Base-by-base conservation (phyloP, 2,888 invertebrate species). In the Lithodes maja region DNA sequence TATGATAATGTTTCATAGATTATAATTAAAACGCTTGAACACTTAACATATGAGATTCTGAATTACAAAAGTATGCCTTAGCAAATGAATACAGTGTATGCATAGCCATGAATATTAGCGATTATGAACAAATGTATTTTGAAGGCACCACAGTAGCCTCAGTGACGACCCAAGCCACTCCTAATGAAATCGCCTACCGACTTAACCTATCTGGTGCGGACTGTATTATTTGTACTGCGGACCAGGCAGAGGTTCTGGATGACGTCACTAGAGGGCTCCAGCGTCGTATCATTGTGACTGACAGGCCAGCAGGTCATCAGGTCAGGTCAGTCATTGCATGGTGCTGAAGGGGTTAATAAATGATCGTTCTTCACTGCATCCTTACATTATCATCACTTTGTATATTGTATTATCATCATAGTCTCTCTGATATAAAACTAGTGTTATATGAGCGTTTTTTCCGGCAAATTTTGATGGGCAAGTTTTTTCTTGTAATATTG, bases 121-220 rank as follows among this genome's bases (percentile, higher is more conserved):
- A 33, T 50, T 15, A 17, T 33, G 33, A 33, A 33, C 33, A 12
- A 61, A 15, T 55, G 5, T 83, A 5, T 52, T 69, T 52, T 83
- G 89, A 50, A 92, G 94, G 94, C 93, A 88, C 81, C 55, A 79
- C 89, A 33, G 83, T 90, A 54, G 90, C 89, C 33, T 85, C 89
- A 17, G 91, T 88, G 33, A 85, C 89, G 5, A 75, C 78, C 7
- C 69, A 88, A 61, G 86, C 90, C 49, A 86, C 85, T 1, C 78
- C 83, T 12, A 75, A 53, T 9, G 90, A 91, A 82, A 75, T 91
- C 7, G 53, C 81, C 15, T 85, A 89, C 79, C 83, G 91, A 5
- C 55, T 91, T 50, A 12, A 71, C 5, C 68, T 82, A 49, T 86
- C 84, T 52, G 87, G 78, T 17, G 91, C 90, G 1, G 90, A 91